These are phyloP conservation scores for Caenorhabditis sp. DNA, from an alignment of 2,888 invertebrate species.

Conservation along the genomic window DNA sequence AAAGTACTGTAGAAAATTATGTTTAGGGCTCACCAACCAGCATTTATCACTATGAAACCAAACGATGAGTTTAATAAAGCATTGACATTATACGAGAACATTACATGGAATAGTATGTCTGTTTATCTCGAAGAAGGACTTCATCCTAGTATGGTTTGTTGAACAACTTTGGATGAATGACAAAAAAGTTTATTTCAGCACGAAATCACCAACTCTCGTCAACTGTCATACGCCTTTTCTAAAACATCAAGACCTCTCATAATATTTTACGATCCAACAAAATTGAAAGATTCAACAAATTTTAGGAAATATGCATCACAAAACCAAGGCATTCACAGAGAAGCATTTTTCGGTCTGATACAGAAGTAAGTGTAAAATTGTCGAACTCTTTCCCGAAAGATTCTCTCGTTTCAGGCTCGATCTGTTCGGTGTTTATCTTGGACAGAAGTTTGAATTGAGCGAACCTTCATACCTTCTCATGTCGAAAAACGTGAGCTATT, in stretches of 20 bases:
- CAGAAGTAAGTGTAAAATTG: conserved; percentile 7
- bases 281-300: conserved; percentile 18
- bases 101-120: conserved; percentile 32
- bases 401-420: conserved; percentile 17
- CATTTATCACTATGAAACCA: conserved; percentile 51
- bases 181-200: background rate
- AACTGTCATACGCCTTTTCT: conserved; percentile 4
- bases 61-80: conserved; percentile 35
- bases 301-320: conserved; percentile 30
- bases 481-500: background rate
- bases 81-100: conserved; percentile 33
- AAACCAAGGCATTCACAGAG: conserved; percentile 12
- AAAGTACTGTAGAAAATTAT: background rate
- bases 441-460: conserved; percentile 10
- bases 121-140: conserved; percentile 28
- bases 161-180: background rate
- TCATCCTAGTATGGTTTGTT: conserved; percentile 16
- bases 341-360: conserved; percentile 6
- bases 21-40: conserved; percentile 43
- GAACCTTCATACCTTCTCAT: conserved; percentile 17
- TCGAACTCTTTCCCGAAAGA: background rate
- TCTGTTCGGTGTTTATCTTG: conserved; percentile 26
- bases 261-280: conserved; percentile 33
- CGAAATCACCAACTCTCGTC: conserved; percentile 1
- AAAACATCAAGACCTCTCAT: conserved; percentile 19